These are phyloP conservation scores for Sycophaga agraensis DNA, from an alignment of 1,140 invertebrate species.

Conservation along the genomic window DNA sequence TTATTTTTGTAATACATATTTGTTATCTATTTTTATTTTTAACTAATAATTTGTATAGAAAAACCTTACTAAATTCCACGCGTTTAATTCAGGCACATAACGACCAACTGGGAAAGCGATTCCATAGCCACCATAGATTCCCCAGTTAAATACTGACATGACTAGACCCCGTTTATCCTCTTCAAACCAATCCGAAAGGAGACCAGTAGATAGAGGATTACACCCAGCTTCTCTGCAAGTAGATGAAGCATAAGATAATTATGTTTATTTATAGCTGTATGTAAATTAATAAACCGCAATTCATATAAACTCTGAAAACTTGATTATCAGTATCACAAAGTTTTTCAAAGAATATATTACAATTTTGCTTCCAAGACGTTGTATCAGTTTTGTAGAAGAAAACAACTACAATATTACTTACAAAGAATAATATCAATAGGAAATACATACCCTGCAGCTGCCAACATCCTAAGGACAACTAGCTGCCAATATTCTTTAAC, in stretches of 20 bases:
- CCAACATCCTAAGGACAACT: slow-evolving; percentile 80
- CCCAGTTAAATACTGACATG: slow-evolving; percentile 94
- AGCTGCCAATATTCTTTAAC: slow-evolving; percentile 90
- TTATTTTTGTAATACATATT: slow-evolving; percentile 1
- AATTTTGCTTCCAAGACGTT: too few species aligned
- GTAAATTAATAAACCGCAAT: too few species aligned
- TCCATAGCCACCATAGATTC: slow-evolving; percentile 92
- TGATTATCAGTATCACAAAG: too few species aligned
- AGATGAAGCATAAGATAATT: too few species aligned
- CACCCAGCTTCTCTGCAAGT: slow-evolving; percentile 77
- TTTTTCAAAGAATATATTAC: too few species aligned
- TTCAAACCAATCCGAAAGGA: slow-evolving; percentile 83
- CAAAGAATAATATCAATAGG: too few species aligned
- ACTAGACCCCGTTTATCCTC: slow-evolving; percentile 82
- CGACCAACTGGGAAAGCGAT: slow-evolving; percentile 89
- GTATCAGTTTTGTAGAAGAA: too few species aligned
- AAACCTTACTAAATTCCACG: slow-evolving; percentile 69
- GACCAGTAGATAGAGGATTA: slow-evolving; percentile 81
- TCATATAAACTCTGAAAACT: too few species aligned
- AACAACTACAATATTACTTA: too few species aligned
- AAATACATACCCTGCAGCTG: slow-evolving; percentile 80
- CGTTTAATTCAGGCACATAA: slow-evolving; percentile 78
- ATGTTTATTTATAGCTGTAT: too few species aligned
- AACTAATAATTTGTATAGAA: too few species aligned
- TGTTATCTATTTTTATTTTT: too few species aligned